Percentiles rank a stretch among this genome's conserved stretches.
Evolutionary conservation across 2,113 vertebrate genomes (phyloP).

Genomic region (Pampusana beccarii): DNA sequence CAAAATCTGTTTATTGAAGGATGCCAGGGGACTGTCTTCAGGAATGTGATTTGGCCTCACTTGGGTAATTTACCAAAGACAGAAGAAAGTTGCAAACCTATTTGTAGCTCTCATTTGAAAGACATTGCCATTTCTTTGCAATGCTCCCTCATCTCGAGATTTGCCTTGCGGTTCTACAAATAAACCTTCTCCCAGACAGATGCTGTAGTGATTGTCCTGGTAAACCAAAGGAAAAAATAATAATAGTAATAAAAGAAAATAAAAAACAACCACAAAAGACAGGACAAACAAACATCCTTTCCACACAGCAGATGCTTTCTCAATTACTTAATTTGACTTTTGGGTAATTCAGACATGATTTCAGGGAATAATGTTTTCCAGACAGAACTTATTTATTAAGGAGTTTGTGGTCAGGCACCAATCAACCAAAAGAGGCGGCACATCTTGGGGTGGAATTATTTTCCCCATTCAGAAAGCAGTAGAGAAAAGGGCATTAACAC

Average conservation of each 20-base stretch:
- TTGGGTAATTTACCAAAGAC: slow-evolving; percentile 56
- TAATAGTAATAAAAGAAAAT: background rate
- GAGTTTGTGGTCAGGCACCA: slow-evolving; percentile 64
- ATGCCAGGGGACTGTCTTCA: slow-evolving; percentile 61
- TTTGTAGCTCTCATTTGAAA: slow-evolving; percentile 59
- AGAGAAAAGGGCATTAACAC: background rate
- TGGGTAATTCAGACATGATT: slow-evolving; percentile 66
- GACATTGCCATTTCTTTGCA: slow-evolving; percentile 44
- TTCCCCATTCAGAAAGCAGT: background rate
- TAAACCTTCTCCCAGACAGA: slow-evolving; percentile 40
- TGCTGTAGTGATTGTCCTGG: slow-evolving; percentile 20
- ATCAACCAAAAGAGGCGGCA: slow-evolving; percentile 50
- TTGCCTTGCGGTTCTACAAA: slow-evolving; percentile 14
- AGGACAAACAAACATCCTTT: slow-evolving; percentile 43
- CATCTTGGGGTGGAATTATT: slow-evolving; percentile 24
- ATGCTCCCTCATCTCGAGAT: background rate
- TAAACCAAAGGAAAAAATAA: background rate
- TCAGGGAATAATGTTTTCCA: slow-evolving; percentile 76
- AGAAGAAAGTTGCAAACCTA: slow-evolving; percentile 57
- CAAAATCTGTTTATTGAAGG: slow-evolving; percentile 56
- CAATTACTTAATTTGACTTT: slow-evolving; percentile 74
- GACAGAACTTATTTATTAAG: slow-evolving; percentile 68
- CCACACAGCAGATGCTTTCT: slow-evolving; percentile 65
- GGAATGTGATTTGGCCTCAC: slow-evolving; percentile 42
- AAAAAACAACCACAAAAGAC: background rate